Base-by-base conservation (phyloP, 1,140 invertebrate genomes). In the Wasmannia auropunctata region DNA sequence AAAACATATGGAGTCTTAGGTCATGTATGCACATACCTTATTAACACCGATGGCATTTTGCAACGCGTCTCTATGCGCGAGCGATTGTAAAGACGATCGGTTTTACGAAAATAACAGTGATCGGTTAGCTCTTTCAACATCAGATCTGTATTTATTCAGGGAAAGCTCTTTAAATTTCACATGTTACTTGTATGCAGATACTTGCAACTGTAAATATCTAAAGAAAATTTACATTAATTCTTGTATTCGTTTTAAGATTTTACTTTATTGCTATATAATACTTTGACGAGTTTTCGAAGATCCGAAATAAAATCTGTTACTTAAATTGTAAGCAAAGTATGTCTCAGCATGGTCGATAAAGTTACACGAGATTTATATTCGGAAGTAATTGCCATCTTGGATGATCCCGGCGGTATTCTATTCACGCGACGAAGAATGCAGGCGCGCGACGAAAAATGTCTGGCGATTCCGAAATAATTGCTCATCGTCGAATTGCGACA, bases 391-490 rank as follows among this genome's bases (percentile, higher is more conserved):
- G 65, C 40, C 43, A 25, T 16, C 4, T n/a, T 40, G 63, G n/a
- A 37, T 2, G 34, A 31, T 46, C 11, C 0, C 16, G 51, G 2
- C 11, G 28, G 60, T 79, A 75, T 69, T 74, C 86, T 69, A 67
- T 1, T 51, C n/a, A 25, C 31, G n/a, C 60, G 65, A 60, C 51
- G 87, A 62, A 54, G 74, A 62, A 14, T 62, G 22, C 3, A 28
- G 28, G 28, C 58, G 28, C 58, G 81, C 62, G 49, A 72, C 56
- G 60, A 67, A 63, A 80, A 81, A 86, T n/a, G 58, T 65, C 46
- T 14, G 46, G 14, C n/a, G 28, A 49, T 62, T 67, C 46, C 51
- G 37, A 72, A 83, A 74, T 83, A 74, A 83, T 60, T 74, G 40
- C 19, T 31, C 79, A 60, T 60, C 51, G 14, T 40, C 51, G 28